Percentiles rank a stretch among this genome's conserved stretches.
phyloP scores from a whole-genome alignment of 1,140 invertebrate genomes.

The Eupeodes corollae region DNA sequence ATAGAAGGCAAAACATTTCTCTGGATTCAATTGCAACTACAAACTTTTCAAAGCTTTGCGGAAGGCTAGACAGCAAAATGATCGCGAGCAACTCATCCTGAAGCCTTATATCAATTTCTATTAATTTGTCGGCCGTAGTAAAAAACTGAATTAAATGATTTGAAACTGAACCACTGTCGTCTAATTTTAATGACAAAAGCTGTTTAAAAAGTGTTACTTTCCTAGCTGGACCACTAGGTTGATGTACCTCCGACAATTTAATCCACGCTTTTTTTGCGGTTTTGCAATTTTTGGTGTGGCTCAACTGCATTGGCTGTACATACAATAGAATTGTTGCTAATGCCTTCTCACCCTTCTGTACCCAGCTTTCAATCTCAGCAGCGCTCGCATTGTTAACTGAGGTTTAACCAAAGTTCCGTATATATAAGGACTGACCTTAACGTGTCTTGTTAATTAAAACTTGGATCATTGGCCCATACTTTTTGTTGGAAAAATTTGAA shows the following conservation, averaged over 20 bases:
- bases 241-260: background rate
- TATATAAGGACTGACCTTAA: no score
- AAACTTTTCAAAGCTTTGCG: slow-evolving; percentile 2
- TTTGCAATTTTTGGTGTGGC: background rate
- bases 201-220: slow-evolving; percentile 1
- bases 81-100: slow-evolving; percentile 2
- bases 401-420: no score
- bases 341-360: slow-evolving; percentile 3
- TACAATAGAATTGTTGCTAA: slow-evolving; percentile 1
- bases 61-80: slow-evolving; percentile 3
- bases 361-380: no score
- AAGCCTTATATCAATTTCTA: background rate
- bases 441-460: no score
- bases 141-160: background rate
- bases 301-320: background rate
- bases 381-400: no score
- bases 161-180: background rate
- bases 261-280: background rate
- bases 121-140: background rate
- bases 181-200: background rate
- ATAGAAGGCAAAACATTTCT: no score
- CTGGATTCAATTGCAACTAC: no score
- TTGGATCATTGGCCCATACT: no score
- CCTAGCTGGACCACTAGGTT: background rate
- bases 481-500: no score